Evolutionary conservation across 2,888 invertebrate species (phyloP).

Genomic region (Drosophila diplacantha): DNA sequence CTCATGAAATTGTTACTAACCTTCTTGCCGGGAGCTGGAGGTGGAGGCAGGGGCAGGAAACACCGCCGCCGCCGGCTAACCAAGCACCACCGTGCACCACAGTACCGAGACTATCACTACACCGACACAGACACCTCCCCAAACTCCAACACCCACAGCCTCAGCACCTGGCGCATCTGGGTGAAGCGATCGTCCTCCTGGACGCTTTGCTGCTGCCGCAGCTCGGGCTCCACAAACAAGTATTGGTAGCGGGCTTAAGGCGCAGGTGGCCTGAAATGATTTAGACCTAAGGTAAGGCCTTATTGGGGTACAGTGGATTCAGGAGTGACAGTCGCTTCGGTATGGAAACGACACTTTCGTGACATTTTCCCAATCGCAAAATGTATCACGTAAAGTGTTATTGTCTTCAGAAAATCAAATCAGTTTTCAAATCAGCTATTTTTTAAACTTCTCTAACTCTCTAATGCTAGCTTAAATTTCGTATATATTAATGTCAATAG

Average conservation of each 20-base stretch:
- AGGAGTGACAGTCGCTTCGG: background rate
- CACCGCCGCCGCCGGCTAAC: conserved; percentile 46
- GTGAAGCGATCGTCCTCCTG: conserved; percentile 40
- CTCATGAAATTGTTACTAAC: conserved; percentile 75
- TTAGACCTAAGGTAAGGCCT: conserved; percentile 47
- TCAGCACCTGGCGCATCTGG: conserved; percentile 27
- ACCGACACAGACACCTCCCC: conserved; percentile 39
- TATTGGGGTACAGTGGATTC: conserved; percentile 11
- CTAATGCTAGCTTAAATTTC: too few relatives aligned
- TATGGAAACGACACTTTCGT: background rate
- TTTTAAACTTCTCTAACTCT: background rate
- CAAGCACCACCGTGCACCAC: conserved; percentile 43
- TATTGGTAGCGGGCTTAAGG: conserved; percentile 58
- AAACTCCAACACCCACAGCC: conserved; percentile 11
- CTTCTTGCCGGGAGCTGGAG: conserved; percentile 56
- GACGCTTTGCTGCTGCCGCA: conserved; percentile 63
- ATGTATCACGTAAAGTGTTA: conserved; percentile 2
- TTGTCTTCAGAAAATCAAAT: background rate
- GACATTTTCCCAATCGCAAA: conserved; percentile 4
- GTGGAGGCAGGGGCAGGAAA: conserved; percentile 36
- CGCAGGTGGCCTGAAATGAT: conserved; percentile 55
- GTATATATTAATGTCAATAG: background rate
- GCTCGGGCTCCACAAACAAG: conserved; percentile 46
- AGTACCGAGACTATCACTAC: conserved; percentile 46
- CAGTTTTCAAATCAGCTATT: background rate